A percentile compares a stretch with the other conserved stretches of the same genome.
These are phyloP conservation scores for Chaenodraco wilsoni DNA, from an alignment of 2,797 vertebrate species.

Conservation along the genomic window DNA sequence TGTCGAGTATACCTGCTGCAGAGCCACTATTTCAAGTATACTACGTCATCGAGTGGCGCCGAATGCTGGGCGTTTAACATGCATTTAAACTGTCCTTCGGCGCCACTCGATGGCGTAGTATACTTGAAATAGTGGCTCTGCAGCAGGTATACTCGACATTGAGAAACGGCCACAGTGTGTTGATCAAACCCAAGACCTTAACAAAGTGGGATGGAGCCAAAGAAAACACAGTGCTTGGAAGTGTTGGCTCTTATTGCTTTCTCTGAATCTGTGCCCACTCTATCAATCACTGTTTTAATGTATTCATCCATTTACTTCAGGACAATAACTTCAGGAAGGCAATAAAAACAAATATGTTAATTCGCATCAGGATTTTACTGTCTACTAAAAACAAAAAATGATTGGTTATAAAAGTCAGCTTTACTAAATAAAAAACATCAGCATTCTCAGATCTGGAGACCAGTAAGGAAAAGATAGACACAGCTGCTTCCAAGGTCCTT, in stretches of 20 bases:
- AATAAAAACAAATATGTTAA: slow-evolving; percentile 37
- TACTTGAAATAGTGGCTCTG: too few relatives aligned
- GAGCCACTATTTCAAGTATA: too few relatives aligned
- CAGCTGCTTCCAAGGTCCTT: slow-evolving; percentile 32
- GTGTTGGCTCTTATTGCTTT: slow-evolving; percentile 31
- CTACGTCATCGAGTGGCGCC: too few relatives aligned
- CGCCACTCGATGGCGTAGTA: too few relatives aligned
- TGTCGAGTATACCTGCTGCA: too few relatives aligned
- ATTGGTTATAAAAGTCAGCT: slow-evolving; percentile 36
- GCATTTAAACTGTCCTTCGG: too few relatives aligned
- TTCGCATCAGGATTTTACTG: slow-evolving; percentile 41
- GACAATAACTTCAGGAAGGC: slow-evolving; percentile 42
- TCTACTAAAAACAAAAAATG: slow-evolving; percentile 48
- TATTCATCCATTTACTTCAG: slow-evolving; percentile 51
- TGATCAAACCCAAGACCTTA: slow-evolving; percentile 41
- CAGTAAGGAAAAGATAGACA: slow-evolving; percentile 26
- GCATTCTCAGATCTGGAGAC: slow-evolving; percentile 19
- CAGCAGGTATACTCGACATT: too few relatives aligned
- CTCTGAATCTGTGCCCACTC: slow-evolving; percentile 33
- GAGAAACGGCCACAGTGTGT: not conserved
- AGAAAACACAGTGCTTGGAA: slow-evolving; percentile 48
- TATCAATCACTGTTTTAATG: slow-evolving; percentile 53
- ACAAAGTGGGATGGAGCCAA: slow-evolving; percentile 25
- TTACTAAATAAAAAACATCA: slow-evolving; percentile 36
- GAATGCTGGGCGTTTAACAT: too few relatives aligned